Conservation (phyloP, 2,113 vertebrate species). For the Heliornis fulica region DNA sequence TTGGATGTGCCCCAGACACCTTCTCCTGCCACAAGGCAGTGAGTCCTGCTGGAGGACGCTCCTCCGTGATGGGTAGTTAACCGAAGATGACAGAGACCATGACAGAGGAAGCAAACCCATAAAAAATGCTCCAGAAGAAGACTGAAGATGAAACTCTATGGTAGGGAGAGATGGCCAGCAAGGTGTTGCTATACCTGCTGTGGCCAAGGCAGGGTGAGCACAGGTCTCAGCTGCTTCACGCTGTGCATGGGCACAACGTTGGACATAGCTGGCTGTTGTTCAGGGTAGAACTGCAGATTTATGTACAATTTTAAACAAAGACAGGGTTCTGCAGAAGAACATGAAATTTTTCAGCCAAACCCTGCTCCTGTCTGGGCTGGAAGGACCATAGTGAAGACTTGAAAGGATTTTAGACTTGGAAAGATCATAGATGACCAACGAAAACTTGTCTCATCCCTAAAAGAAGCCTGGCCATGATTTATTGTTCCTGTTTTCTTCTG, state of each 20-base stretch:
- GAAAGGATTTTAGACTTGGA: not conserved
- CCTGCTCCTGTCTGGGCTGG: not conserved
- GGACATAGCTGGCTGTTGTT: not conserved
- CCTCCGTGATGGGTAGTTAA: rapidly evolving
- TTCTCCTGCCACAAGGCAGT: not conserved
- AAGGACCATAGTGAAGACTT: not conserved
- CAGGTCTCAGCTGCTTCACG: not conserved
- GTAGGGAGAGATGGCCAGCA: not conserved
- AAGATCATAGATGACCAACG: not conserved
- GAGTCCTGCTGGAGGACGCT: rapidly evolving
- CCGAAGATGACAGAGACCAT: not conserved
- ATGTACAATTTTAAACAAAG: not conserved
- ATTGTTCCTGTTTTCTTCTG: not conserved
- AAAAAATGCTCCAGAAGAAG: rapidly evolving
- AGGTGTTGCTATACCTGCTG: rapidly evolving
- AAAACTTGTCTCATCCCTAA: not conserved
- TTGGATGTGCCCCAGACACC: not conserved
- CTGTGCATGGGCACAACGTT: rapidly evolving
- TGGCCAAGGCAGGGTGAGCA: not conserved
- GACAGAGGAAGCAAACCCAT: not conserved
- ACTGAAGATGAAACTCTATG: not conserved
- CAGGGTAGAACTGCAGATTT: not conserved
- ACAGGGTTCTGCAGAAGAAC: not conserved
- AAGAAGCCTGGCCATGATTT: not conserved
- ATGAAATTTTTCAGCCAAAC: not conserved